phyloP scores from a whole-genome alignment of 1,140 invertebrate species.

The Rhopalosiphum padi region DNA sequence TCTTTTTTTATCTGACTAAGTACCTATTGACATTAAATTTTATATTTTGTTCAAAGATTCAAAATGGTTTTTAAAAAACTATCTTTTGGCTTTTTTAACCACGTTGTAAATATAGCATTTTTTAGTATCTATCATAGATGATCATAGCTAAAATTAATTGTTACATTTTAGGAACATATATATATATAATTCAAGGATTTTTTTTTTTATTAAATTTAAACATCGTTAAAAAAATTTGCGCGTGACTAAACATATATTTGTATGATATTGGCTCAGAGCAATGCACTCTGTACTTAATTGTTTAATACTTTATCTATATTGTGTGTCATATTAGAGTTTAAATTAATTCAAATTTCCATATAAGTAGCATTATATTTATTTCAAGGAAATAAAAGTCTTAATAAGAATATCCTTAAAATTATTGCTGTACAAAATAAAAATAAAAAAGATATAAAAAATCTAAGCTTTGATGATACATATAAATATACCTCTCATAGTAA shows the following conservation, averaged over 20 bases:
- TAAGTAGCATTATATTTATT: not conserved
- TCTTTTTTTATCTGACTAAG: not conserved
- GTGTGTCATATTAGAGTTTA: not conserved
- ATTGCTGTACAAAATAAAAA: not conserved
- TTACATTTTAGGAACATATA: not conserved
- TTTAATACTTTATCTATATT: not conserved
- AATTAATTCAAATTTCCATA: not conserved
- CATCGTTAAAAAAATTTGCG: not conserved
- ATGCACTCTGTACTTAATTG: not conserved
- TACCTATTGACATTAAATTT: not conserved
- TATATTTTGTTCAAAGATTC: not conserved
- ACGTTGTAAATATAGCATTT: not conserved
- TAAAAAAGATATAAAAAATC: not conserved
- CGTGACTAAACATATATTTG: conserved; percentile 19
- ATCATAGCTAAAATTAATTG: not conserved
- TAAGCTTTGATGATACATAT: not conserved
- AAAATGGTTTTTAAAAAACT: not conserved
- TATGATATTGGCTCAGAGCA: conserved; percentile 26
- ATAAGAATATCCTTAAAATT: not conserved
- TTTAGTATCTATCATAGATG: not conserved
- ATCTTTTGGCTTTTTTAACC: not conserved
- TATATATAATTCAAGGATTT: not conserved
- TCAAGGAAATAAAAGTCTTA: not conserved
- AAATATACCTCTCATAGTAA: not conserved
- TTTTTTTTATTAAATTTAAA: conserved; percentile 30